Base-by-base conservation (phyloP, 2,888 invertebrate genomes). In the Dryadula phaetusa region DNA sequence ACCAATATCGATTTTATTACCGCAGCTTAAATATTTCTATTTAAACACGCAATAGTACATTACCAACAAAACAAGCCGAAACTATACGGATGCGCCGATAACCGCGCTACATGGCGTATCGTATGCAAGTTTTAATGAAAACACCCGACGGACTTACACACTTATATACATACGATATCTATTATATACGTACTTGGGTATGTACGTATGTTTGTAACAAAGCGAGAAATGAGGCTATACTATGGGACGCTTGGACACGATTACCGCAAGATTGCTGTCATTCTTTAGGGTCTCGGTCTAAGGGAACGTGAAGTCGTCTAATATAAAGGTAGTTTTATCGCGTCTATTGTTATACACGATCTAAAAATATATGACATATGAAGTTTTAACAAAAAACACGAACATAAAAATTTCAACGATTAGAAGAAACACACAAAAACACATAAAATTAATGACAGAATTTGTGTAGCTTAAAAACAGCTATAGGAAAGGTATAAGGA, bases 51-150 rank as follows among this genome's bases (percentile, higher is more conserved):
- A 56, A 40, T 32, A 34, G 44, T 66, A 53, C 61, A 53, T 64
- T 58, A 58, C 75, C 74, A 76, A 76, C 70, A 72, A 70, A 70
- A 67, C 63, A 64, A 53, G 54, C 44, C 64, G 32, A 65, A 67
- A 70, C 62, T 61, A 40, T 61, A 65, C 52, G 46, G 54, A 67
- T 60, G 54, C 64, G 62, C 64, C 52, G 44, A 62, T 61, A 70
- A 67, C 64, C 64, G 61, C 60, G 61, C 46, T 70, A 62, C 67
- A 70, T 64, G 56, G 64, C 56, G 60, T 61, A 40, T 61, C 54
- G 84, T 86, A 83, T 80, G 82, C 85, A 88, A 88, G 88, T 89
- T 90, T 88, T 89, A 90, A 90, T 90, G 88, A 88, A 86, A 87
- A 80, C 86, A 80, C 82, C 82, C 82, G 52, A 61, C 53, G 52